These are phyloP conservation scores for Dreissena rostriformis DNA, from an alignment of 1,140 invertebrate species.

Conservation along the genomic window DNA sequence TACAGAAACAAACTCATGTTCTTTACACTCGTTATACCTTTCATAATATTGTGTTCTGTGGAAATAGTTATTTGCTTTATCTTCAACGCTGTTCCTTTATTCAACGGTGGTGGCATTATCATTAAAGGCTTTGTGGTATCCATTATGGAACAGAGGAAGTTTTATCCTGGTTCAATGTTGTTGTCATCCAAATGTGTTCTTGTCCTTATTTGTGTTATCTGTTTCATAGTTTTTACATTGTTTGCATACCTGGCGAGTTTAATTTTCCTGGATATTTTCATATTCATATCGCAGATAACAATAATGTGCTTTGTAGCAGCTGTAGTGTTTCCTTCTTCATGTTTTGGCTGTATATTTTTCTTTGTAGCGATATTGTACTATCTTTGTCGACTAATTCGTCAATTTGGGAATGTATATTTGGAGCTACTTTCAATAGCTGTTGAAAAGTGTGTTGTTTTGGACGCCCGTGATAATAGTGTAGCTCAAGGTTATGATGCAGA, in stretches of 20 bases:
- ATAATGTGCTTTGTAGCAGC: conserved; percentile 41
- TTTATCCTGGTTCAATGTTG: too few species aligned
- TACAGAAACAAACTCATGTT: too few species aligned
- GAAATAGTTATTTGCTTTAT: not conserved
- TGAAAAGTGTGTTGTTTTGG: conserved; percentile 12
- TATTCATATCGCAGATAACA: conserved; percentile 19
- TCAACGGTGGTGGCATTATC: too few species aligned
- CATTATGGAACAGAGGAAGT: too few species aligned
- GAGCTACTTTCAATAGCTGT: conserved; percentile 22
- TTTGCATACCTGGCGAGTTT: conserved; percentile 11
- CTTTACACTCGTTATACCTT: not conserved
- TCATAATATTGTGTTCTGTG: too few species aligned
- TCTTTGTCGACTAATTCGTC: not conserved
- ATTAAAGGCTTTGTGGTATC: too few species aligned
- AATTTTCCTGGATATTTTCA: conserved; percentile 30
- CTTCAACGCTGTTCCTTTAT: not conserved
- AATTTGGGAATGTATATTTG: conserved; percentile 26
- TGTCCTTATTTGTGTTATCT: not conserved
- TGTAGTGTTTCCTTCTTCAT: conserved; percentile 22
- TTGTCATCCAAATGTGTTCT: too few species aligned
- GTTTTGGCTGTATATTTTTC: conserved; percentile 41
- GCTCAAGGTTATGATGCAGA: not conserved
- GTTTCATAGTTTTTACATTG: not conserved
- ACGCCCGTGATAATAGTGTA: not conserved
- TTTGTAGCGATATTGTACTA: conserved; percentile 28